These are phyloP conservation scores for Coelogynopora nodosa DNA, from an alignment of 2,888 invertebrate genomes.

Conservation along the genomic window DNA sequence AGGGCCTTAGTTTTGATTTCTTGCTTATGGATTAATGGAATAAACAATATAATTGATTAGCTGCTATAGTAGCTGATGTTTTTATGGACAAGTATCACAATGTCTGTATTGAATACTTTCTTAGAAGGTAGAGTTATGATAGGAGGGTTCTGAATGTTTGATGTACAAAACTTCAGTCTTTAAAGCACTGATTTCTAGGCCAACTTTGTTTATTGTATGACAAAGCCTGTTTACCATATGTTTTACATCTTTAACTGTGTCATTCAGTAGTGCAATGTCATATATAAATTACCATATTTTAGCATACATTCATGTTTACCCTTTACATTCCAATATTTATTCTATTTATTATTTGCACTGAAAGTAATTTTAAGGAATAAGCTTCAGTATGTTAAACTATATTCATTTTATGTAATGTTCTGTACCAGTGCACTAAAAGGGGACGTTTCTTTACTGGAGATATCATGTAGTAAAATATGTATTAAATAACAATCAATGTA, in stretches of 20 bases:
- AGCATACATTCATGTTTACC: no score
- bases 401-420: no score
- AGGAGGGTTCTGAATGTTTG: neutral
- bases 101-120: neutral
- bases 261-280: conserved; percentile 2
- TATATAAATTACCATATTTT: no score
- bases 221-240: neutral
- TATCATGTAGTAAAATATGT: no score
- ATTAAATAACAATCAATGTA: no score
- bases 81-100: neutral
- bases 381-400: no score
- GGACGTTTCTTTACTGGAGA: no score
- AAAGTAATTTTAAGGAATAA: no score
- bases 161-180: neutral
- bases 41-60: neutral
- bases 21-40: neutral
- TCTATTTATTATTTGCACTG: no score
- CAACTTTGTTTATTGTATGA: neutral
- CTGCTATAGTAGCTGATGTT: neutral
- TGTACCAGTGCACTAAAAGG: no score
- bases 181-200: neutral
- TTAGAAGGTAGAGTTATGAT: neutral
- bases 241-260: neutral
- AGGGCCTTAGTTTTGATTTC: neutral
- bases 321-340: no score